Conservation (phyloP, 2,797 vertebrate genomes). For the Gallirallus australis region DNA sequence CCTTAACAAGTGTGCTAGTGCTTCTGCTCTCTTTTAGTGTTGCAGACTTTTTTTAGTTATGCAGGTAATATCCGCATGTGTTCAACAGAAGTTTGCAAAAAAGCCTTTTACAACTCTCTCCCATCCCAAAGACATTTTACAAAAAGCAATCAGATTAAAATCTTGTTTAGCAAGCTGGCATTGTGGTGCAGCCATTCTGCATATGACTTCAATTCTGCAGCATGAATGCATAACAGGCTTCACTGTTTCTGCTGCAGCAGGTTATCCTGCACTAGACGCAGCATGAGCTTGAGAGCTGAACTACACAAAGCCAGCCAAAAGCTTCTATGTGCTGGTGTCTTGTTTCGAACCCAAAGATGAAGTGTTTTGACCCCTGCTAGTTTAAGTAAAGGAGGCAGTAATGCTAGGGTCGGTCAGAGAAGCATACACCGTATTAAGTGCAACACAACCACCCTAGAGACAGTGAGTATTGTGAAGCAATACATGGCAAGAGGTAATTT, state of each 20-base stretch:
- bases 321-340: background rate
- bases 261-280: background rate
- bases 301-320: background rate
- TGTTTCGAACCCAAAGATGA: background rate
- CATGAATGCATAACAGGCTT: background rate
- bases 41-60: background rate
- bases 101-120: background rate
- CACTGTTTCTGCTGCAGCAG: background rate
- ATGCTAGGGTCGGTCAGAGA: background rate
- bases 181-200: background rate
- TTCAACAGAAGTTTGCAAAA: background rate
- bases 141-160: background rate
- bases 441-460: background rate
- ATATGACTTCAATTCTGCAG: background rate
- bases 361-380: background rate
- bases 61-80: accelerated
- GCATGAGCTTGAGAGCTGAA: background rate
- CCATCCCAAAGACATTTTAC: background rate
- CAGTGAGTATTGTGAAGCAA: background rate
- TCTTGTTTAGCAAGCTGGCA: background rate
- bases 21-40: background rate
- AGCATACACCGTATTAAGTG: accelerated
- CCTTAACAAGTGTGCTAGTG: background rate
- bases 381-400: accelerated
- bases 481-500: background rate